Percentiles rank a stretch among this genome's conserved stretches.
Evolutionary conservation across 2,888 invertebrate species (phyloP).

Genomic region (Diplolepis rosae): DNA sequence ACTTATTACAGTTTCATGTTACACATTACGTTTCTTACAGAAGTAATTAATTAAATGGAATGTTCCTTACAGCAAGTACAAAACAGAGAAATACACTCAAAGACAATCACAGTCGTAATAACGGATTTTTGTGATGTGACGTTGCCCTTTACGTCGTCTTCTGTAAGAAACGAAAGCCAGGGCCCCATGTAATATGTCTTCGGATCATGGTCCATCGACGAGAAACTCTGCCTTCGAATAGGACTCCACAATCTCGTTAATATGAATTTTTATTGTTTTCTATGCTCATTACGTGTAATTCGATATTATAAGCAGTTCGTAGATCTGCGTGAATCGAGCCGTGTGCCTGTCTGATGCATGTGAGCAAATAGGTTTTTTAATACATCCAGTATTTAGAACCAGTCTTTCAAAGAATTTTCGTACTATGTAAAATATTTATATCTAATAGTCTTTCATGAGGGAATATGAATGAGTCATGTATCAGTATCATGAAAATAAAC

Average conservation of each 20-base stretch:
- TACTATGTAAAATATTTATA: constrained; percentile 66
- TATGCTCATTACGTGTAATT: constrained; percentile 65
- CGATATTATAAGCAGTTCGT: constrained; percentile 52
- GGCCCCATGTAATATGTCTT: constrained; percentile 25
- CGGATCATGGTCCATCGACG: constrained; percentile 43
- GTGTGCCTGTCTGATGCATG: constrained; percentile 38
- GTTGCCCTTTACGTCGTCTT: constrained; percentile 20
- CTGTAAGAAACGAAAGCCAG: constrained; percentile 33
- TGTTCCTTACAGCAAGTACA: constrained; percentile 53
- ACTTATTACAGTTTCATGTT: constrained; percentile 29
- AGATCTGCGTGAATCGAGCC: constrained; percentile 42
- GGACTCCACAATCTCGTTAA: constrained; percentile 57
- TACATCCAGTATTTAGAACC: constrained; percentile 37
- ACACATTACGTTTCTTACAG: constrained; percentile 34
- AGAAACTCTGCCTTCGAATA: constrained; percentile 48
- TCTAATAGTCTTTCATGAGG: constrained; percentile 57
- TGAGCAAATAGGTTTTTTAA: constrained; percentile 33
- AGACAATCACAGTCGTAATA: constrained; percentile 49
- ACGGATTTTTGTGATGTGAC: constrained; percentile 11
- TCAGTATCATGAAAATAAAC: constrained; percentile 68
- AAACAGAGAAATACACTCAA: constrained; percentile 50
- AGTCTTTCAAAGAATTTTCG: constrained; percentile 56
- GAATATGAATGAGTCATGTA: constrained; percentile 60
- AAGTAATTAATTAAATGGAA: constrained; percentile 42
- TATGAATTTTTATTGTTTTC: constrained; percentile 70